phyloP scores from a whole-genome alignment of 1,140 invertebrate genomes.

The Polypedilum pembai region DNA sequence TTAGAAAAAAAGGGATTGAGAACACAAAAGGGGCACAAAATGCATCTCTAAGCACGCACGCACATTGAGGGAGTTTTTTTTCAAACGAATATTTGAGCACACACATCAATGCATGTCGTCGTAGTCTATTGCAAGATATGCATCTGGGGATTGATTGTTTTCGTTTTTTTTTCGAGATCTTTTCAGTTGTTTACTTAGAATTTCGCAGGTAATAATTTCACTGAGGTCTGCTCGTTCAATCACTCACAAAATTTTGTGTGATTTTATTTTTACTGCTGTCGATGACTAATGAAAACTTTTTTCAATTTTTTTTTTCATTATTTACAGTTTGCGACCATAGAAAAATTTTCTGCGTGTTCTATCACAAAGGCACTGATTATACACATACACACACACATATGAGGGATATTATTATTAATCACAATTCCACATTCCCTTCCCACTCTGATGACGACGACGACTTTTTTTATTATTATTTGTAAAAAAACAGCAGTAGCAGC shows the following conservation, averaged over 20 bases:
- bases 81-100: no score
- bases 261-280: not conserved
- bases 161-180: not conserved
- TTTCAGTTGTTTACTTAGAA: constrained; percentile 24
- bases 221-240: not conserved
- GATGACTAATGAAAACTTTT: not conserved
- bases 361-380: not conserved
- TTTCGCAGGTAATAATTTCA: constrained; percentile 27
- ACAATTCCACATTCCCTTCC: not conserved
- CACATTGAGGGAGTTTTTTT: no score
- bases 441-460: not conserved
- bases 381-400: not conserved
- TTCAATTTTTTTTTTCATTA: not conserved
- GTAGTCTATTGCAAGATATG: not conserved
- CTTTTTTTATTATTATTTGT: not conserved
- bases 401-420: constrained; percentile 18
- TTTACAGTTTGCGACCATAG: not conserved
- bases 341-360: not conserved
- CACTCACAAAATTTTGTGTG: not conserved
- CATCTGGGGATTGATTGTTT: constrained; percentile 21
- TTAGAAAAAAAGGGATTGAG: no score
- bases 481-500: not conserved
- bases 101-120: no score
- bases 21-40: no score
- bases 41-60: no score